These are phyloP conservation scores for Drosophila teissieri DNA, from an alignment of 1,140 invertebrate species.

Conservation along the genomic window DNA sequence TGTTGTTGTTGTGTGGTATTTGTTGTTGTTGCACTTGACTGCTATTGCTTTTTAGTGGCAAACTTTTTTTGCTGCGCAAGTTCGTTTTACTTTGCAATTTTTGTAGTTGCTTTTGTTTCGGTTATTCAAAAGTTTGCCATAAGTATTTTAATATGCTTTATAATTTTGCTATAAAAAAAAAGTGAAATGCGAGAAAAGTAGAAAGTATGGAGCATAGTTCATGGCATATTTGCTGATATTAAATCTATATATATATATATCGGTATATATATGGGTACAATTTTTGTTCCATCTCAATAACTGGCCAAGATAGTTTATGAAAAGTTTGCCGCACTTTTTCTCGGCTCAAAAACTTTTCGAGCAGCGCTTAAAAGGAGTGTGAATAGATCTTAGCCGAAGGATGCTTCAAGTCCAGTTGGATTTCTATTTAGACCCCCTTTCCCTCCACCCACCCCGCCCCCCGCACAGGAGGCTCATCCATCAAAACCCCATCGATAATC, in stretches of 20 bases:
- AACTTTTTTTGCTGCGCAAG: slow-evolving; percentile 58
- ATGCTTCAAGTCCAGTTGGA: not conserved
- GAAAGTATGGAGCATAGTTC: slow-evolving; percentile 14
- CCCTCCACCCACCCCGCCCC: no score
- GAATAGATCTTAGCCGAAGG: slow-evolving; percentile 20
- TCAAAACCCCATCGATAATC: slow-evolving; percentile 21
- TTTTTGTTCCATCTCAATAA: slow-evolving; percentile 13
- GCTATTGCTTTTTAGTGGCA: slow-evolving; percentile 70
- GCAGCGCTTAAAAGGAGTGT: slow-evolving; percentile 4
- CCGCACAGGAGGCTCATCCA: slow-evolving; percentile 14
- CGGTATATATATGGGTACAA: not conserved
- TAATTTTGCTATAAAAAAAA: slow-evolving; percentile 34
- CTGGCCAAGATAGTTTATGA: slow-evolving; percentile 30
- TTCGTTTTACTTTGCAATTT: slow-evolving; percentile 27
- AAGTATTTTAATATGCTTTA: slow-evolving; percentile 80
- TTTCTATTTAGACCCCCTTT: not conserved
- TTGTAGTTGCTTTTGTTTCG: slow-evolving; percentile 19
- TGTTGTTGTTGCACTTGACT: slow-evolving; percentile 58
- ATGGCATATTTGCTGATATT: slow-evolving; percentile 39
- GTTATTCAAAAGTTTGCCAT: slow-evolving; percentile 60
- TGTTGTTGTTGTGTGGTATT: slow-evolving; percentile 4
- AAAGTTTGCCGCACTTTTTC: slow-evolving; percentile 16
- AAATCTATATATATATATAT: slow-evolving; percentile 4
- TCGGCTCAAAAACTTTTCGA: slow-evolving; percentile 17
- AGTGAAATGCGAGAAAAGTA: slow-evolving; percentile 19